A percentile compares a stretch with the other conserved stretches of the same genome.
Conservation (phyloP, 2,888 invertebrate genomes). For the Dioctria linearis region DNA sequence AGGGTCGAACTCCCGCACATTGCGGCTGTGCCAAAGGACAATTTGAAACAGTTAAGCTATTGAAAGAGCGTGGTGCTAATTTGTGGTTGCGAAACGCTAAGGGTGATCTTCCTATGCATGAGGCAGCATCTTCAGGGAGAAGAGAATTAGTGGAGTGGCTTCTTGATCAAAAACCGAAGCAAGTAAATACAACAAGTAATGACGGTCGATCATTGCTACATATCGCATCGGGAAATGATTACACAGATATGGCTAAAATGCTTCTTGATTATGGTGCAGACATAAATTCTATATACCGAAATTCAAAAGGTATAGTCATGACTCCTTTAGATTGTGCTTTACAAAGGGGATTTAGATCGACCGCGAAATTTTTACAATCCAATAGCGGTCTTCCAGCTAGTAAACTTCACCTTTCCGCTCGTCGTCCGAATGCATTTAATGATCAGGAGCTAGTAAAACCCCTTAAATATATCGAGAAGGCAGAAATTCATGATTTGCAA, state of each 20-base stretch:
- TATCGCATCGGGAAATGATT: conserved; percentile 93
- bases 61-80: conserved; percentile 85
- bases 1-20: conserved; percentile 93
- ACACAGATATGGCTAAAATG: conserved; percentile 92
- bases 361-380: conserved; percentile 92
- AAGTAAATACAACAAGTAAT: conserved; percentile 89
- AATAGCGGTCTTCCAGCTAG: conserved; percentile 89
- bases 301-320: conserved; percentile 86
- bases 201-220: conserved; percentile 95
- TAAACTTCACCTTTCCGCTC: conserved; percentile 73
- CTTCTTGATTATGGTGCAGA: conserved; percentile 88
- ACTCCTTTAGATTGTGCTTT: conserved; percentile 94
- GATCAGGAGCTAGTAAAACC: conserved; percentile 68
- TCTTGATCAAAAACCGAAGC: conserved; percentile 85
- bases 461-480: conserved; percentile 68
- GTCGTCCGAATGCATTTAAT: conserved; percentile 68
- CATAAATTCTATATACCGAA: conserved; percentile 87
- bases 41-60: conserved; percentile 85
- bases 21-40: conserved; percentile 98
- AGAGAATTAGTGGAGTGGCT: conserved; percentile 92
- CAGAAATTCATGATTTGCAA: conserved; percentile 66
- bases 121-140: conserved; percentile 93
- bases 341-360: conserved; percentile 87
- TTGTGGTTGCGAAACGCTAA: conserved; percentile 93
- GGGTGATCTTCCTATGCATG: conserved; percentile 96